A percentile compares a stretch with the other conserved stretches of the same genome.
Evolutionary conservation across 1,140 invertebrate species (phyloP).

Genomic region (Drosophila subobscura): DNA sequence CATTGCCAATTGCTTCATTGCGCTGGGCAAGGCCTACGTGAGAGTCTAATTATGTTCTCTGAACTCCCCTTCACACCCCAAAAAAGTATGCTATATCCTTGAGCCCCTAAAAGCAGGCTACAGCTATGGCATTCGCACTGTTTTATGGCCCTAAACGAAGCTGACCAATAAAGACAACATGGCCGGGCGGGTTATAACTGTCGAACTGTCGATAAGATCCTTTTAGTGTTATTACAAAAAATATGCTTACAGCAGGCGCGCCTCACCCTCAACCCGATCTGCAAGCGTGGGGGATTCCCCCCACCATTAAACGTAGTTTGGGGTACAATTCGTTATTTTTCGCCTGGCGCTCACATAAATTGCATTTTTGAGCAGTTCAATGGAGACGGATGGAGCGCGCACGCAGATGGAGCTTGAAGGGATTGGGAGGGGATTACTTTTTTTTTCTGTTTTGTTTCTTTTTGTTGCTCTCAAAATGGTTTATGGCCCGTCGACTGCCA

Average conservation of each 20-base stretch:
- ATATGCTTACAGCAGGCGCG: conserved; percentile 38
- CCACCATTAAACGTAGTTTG: conserved; percentile 68
- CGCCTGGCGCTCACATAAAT: conserved; percentile 68
- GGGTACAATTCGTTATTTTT: conserved; percentile 76
- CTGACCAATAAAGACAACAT: conserved; percentile 26
- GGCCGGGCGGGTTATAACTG: conserved; percentile 15
- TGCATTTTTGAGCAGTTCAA: conserved; percentile 76
- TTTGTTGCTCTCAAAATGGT: conserved; percentile 67
- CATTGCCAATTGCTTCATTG: conserved; percentile 68
- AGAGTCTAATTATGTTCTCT: conserved; percentile 60
- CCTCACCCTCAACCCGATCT: background rate
- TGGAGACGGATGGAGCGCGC: conserved; percentile 39
- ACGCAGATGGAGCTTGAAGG: conserved; percentile 37
- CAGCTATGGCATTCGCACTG: conserved; percentile 13
- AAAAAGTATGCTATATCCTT: background rate
- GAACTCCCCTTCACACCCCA: background rate
- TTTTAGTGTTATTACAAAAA: conserved; percentile 80
- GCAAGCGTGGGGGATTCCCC: background rate
- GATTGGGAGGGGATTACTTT: conserved; percentile 7
- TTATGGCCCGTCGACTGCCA: conserved; percentile 70
- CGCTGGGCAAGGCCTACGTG: conserved; percentile 34
- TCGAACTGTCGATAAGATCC: conserved; percentile 52
- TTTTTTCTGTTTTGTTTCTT: conserved; percentile 22
- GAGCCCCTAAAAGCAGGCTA: conserved; percentile 31
- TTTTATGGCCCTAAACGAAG: conserved; percentile 53